Evolutionary conservation across 2,888 invertebrate species (phyloP).

Genomic region (Ischnus inquisitorius): DNA sequence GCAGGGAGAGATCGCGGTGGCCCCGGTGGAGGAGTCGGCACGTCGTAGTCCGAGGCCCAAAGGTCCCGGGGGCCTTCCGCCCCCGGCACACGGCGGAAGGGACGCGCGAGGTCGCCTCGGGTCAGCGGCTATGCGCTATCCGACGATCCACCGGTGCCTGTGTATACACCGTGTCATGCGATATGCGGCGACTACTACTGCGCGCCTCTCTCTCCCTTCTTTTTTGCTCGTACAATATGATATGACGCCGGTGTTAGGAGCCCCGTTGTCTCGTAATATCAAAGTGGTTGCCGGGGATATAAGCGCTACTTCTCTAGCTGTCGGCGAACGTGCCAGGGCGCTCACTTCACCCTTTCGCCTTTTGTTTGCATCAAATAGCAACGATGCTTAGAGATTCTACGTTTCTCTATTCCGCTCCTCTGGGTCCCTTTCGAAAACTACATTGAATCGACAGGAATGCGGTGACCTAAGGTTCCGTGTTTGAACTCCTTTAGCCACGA

Average conservation of each 20-base stretch:
- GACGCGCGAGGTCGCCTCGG: constrained; percentile 79
- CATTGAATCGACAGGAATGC: too few relatives aligned
- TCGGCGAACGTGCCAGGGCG: constrained; percentile 62
- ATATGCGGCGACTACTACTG: constrained; percentile 75
- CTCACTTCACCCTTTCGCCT: constrained; percentile 37
- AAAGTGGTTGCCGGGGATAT: constrained; percentile 28
- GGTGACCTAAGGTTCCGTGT: too few relatives aligned
- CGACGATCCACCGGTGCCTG: constrained; percentile 66
- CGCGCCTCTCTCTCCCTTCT: constrained; percentile 30
- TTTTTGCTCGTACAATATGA: constrained; percentile 79
- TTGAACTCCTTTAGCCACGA: too few relatives aligned
- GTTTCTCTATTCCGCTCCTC: too few relatives aligned
- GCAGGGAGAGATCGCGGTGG: constrained; percentile 61
- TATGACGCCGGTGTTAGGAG: constrained; percentile 72
- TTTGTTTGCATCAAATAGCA: constrained; percentile 25
- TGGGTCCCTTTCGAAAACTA: too few relatives aligned
- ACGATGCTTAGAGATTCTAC: too few relatives aligned
- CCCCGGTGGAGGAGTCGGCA: constrained; percentile 63
- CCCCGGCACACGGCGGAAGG: constrained; percentile 75
- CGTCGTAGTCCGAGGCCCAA: constrained; percentile 69
- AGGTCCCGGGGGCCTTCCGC: constrained; percentile 70
- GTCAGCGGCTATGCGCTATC: constrained; percentile 75
- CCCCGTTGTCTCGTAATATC: constrained; percentile 66
- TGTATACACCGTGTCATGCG: constrained; percentile 82
- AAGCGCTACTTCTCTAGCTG: constrained; percentile 45